Evolutionary conservation across 2,888 invertebrate genomes (phyloP), one percentile per base, ranked within the genome.

Genomic region (Tetanocera ferruginea): DNA sequence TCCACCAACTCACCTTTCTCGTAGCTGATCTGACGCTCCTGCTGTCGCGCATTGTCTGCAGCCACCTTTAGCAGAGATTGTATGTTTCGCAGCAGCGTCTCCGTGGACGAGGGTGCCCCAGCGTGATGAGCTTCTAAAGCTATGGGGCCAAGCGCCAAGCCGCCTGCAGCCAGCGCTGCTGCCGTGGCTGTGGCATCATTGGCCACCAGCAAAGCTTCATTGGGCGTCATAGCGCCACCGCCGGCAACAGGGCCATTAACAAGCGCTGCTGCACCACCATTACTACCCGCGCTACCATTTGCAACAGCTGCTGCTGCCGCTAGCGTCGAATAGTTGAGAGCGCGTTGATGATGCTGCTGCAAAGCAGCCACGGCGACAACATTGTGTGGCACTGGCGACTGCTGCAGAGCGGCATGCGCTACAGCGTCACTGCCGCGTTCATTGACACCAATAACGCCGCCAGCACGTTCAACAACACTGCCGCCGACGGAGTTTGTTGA

Each of bases 21-120:
- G 90, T 97, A 96, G 92, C 95, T 96, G 91, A 97, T 95, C 91
- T 98, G 97, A 84, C 97, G 92, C 90, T 98, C 98, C 91, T 98
- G 97, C 88, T 98, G 97, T 85, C 98, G 93, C 76, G 98, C 97
- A 91, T 98, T 98, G 90, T 98, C 98, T 2, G 97, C 97, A n/a
- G 98, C 98, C 80, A 98, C 97, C 91, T 98, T 98, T 81, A 98
- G 93, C 82, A 98, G 92, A 75, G 98, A 97, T 91, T 98, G 98
- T 87, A 98, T 98, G 90, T 98, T 98, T 87, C 98, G 92, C 83
- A 98, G 93, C 83, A 98, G 92, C 79, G 97, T 97, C 91, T 98
- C 98, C 78, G 98, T 97, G 86, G 97, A 97, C 73, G 89, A 89
- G 55, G 89, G 87, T 67, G 87, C 82, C 60, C 84, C 87, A 0